Evolutionary conservation across 2,888 invertebrate genomes (phyloP), one percentile per base, ranked within the genome.

Genomic region (Agrochola lota): DNA sequence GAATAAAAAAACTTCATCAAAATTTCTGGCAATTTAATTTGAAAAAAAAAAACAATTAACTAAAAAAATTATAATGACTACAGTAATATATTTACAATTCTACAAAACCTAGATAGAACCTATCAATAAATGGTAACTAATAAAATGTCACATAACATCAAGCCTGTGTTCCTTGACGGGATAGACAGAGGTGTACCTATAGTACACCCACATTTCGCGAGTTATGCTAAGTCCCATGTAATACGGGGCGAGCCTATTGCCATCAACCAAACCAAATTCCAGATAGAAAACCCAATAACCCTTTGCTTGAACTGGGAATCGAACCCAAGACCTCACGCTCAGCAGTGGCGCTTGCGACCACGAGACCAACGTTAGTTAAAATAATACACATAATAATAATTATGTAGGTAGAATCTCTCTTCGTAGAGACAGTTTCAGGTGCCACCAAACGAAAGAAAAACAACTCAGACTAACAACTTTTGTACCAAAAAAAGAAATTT

Each of bases 61-160:
- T 49, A 26, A 64, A 59, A 17, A 35, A 64, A 64, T 35, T 26
- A 69, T 15, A 20, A 52, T 49, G 2, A 17, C 23, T 62, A 74
- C 40, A 52, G n/a, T 62, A 49, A 52, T 6, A 66, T 59, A 49
- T 78, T 66, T 52, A 71, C 52, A 52, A 52, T 52, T 52, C 23
- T 17, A 62, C 23, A 35, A 78, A 68, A 43, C 49, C 62, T 43
- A 80, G 17, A 11, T 20, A 9, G 3, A 40, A 80, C 35, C 0
- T 62, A 11, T 43, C 7, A 52, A 9, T 23, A 62, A 49, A 67
- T 66, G 73, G 81, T 78, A 80, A 78, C 80, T 80, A 64, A 80
- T 78, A 20, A 59, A 52, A 52, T 52, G 20, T 52, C 20, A 23
- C 9, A 23, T 52, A 52, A 20, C 20, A 52, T 20, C 52, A 52